phyloP scores from a whole-genome alignment of 2,797 vertebrate genomes.

The Esox masquinongy region DNA sequence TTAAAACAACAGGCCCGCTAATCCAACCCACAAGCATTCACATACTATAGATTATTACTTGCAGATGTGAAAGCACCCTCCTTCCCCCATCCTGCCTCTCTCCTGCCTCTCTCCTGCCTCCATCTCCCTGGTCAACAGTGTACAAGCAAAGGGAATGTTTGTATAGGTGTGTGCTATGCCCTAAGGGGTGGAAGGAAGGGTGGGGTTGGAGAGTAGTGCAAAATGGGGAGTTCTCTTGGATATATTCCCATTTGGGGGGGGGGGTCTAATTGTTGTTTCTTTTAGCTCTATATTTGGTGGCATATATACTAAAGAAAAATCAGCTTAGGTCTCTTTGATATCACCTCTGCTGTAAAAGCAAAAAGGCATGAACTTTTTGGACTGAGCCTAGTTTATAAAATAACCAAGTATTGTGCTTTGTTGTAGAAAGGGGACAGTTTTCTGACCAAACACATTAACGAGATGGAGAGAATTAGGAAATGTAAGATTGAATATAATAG shows the following conservation, averaged over 20 bases:
- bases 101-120: slow-evolving; percentile 5
- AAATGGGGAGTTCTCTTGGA: not conserved
- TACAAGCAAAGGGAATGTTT: slow-evolving; percentile 28
- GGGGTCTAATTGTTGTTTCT: not conserved
- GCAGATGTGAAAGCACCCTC: slow-evolving; percentile 28
- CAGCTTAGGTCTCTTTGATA: too few species aligned
- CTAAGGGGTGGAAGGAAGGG: slow-evolving; percentile 14
- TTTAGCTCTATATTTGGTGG: slow-evolving; percentile 4
- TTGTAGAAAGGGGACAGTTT: not conserved
- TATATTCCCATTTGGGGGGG: not conserved
- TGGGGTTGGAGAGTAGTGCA: not conserved
- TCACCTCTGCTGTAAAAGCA: too few species aligned
- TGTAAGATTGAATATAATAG: not conserved
- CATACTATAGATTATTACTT: slow-evolving; percentile 38
- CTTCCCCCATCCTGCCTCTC: not conserved
- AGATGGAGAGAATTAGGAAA: not conserved
- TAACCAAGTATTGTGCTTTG: not conserved
- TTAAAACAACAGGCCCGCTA: slow-evolving; percentile 30
- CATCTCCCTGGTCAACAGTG: slow-evolving; percentile 29
- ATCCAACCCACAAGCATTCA: slow-evolving; percentile 32
- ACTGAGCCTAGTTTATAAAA: not conserved
- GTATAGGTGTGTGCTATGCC: slow-evolving; percentile 28
- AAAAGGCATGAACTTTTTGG: too few species aligned
- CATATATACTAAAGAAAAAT: not conserved
- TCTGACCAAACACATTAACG: too few species aligned